Conservation (phyloP, 2,888 invertebrate species). For the Encarsia formosa region DNA sequence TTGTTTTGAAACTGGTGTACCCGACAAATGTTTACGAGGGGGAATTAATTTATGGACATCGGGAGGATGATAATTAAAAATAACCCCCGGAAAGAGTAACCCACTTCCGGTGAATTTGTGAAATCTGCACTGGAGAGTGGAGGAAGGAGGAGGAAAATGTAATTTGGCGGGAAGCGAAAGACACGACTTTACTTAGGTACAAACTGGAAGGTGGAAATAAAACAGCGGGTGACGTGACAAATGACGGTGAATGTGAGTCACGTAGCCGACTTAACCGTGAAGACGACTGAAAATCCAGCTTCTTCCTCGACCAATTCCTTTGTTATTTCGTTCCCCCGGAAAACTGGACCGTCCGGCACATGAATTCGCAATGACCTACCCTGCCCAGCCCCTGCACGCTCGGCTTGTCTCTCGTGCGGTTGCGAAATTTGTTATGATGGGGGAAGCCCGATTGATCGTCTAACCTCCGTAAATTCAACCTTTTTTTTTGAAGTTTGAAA, state of each 20-base stretch:
- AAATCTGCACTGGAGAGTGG: neutral
- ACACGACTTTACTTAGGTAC: too few species aligned
- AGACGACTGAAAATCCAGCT: neutral
- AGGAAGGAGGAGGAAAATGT: neutral
- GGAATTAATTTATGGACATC: too few species aligned
- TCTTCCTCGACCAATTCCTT: neutral
- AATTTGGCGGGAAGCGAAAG: neutral
- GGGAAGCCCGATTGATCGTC: too few species aligned
- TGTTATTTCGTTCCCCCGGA: slow-evolving; percentile 9
- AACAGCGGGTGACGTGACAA: slow-evolving; percentile 18
- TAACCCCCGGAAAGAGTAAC: neutral
- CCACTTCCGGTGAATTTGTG: too few species aligned
- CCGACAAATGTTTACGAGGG: too few species aligned
- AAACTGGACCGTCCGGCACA: slow-evolving; percentile 16
- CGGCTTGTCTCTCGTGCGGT: neutral
- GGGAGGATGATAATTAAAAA: slow-evolving; percentile 2
- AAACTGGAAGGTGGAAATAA: neutral
- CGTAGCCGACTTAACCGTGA: slow-evolving; percentile 13
- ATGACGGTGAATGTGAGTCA: slow-evolving; percentile 27
- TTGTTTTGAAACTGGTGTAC: too few species aligned
- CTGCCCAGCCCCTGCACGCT: neutral
- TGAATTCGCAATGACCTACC: slow-evolving; percentile 22
- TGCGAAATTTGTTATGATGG: neutral
- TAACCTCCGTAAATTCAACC: too few species aligned
- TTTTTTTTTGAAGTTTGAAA: too few species aligned